Evolutionary conservation across 2,888 invertebrate species (phyloP).

Genomic region (Cheilosia scutellata): DNA sequence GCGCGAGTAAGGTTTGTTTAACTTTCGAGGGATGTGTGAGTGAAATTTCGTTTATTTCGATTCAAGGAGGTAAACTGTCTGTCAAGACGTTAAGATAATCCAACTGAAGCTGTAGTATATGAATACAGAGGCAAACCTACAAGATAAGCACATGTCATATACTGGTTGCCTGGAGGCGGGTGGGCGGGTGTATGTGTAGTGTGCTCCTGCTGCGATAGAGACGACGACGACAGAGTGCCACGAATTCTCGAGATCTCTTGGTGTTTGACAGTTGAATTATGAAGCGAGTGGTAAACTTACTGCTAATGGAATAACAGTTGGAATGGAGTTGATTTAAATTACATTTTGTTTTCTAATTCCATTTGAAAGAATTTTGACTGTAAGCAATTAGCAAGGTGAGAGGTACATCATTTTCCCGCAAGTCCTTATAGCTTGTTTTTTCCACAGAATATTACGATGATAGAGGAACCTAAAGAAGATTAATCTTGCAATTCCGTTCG

Average conservation of each 20-base stretch:
- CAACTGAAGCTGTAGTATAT: slow-evolving; percentile 22
- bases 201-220: slow-evolving; percentile 7
- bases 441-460: no score
- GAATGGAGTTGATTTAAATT: slow-evolving; percentile 48
- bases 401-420: neutral
- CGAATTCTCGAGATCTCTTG: slow-evolving; percentile 43
- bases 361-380: slow-evolving; percentile 16
- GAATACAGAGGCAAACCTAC: slow-evolving; percentile 37
- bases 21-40: slow-evolving; percentile 18
- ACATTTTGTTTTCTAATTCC: slow-evolving; percentile 35
- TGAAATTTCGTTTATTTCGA: slow-evolving; percentile 43
- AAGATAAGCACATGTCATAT: slow-evolving; percentile 68
- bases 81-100: slow-evolving; percentile 73
- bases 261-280: slow-evolving; percentile 71
- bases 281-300: slow-evolving; percentile 62
- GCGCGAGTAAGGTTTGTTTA: slow-evolving; percentile 59
- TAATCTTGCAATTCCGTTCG: no score
- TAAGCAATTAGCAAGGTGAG: neutral
- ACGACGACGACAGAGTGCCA: slow-evolving; percentile 49
- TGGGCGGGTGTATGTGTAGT: neutral
- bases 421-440: no score
- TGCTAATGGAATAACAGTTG: slow-evolving; percentile 66
- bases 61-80: slow-evolving; percentile 26
- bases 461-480: no score
- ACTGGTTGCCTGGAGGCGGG: slow-evolving; percentile 35